Conservation (phyloP, 2,888 invertebrate genomes). For the Mythimna pallens region DNA sequence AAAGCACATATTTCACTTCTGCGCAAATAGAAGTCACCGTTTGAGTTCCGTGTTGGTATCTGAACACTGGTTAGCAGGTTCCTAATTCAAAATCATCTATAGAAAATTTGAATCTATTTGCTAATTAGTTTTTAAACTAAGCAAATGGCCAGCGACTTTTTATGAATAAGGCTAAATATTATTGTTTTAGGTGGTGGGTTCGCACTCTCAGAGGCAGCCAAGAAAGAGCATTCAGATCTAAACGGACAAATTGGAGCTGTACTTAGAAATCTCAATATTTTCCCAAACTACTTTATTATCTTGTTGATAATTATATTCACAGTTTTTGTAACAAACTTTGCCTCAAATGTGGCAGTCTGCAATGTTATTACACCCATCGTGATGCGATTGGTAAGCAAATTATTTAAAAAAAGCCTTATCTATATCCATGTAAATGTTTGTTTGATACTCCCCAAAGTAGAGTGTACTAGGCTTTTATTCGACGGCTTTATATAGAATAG, state of each 20-base stretch:
- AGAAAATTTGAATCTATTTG: too few relatives aligned
- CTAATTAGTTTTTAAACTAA: too few relatives aligned
- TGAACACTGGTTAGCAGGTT: too few relatives aligned
- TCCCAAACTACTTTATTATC: conserved; percentile 73
- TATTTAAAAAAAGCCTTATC: not conserved
- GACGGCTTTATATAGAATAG: too few relatives aligned
- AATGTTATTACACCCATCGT: conserved; percentile 80
- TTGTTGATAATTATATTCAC: conserved; percentile 77
- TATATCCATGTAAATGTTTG: too few relatives aligned
- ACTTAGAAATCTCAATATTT: conserved; percentile 63
- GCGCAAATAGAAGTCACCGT: too few relatives aligned
- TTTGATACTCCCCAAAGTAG: not conserved
- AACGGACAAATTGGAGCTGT: conserved; percentile 77
- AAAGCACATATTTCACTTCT: too few relatives aligned
- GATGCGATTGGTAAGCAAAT: conserved; percentile 80
- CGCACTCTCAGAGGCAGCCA: conserved; percentile 80
- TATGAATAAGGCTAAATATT: too few relatives aligned
- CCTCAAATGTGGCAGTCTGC: conserved; percentile 81
- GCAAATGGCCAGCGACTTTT: too few relatives aligned
- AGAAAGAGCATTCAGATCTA: conserved; percentile 72
- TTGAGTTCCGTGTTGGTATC: too few relatives aligned
- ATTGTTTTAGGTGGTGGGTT: conserved; percentile 78
- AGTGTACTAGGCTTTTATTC: too few relatives aligned
- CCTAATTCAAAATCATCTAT: too few relatives aligned
- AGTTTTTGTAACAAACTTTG: conserved; percentile 81